Percentiles rank a stretch among this genome's conserved stretches.
phyloP scores from a whole-genome alignment of 1,140 invertebrate genomes.

The Drosophila subobscura region DNA sequence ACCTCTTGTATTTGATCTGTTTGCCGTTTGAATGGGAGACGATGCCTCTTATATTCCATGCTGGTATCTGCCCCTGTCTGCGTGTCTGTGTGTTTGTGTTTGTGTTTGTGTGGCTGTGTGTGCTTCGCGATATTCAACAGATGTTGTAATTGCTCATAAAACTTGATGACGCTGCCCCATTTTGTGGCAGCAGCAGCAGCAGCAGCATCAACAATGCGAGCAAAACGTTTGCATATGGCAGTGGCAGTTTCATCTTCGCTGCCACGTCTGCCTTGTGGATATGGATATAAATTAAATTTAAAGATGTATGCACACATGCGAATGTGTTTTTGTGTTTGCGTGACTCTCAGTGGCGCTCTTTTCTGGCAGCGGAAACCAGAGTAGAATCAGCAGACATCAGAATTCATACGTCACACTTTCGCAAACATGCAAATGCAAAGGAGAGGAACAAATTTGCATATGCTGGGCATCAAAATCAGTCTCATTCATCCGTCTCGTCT shows the following conservation, averaged over 20 bases:
- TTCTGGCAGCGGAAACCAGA: neutral
- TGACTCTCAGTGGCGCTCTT: constrained; percentile 1
- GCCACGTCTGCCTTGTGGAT: constrained; percentile 17
- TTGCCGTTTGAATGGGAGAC: constrained; percentile 49
- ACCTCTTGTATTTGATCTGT: constrained; percentile 63
- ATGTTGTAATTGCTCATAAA: constrained; percentile 83
- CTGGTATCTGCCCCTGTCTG: constrained; percentile 21
- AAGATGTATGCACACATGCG: constrained; percentile 44
- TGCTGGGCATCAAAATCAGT: constrained; percentile 45
- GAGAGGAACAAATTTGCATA: constrained; percentile 65
- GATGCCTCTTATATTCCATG: constrained; percentile 14
- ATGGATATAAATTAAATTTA: constrained; percentile 65
- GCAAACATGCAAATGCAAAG: constrained; percentile 5
- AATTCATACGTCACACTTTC: constrained; percentile 72
- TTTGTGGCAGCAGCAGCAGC: constrained; percentile 43
- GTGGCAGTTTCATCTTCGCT: constrained; percentile 40
- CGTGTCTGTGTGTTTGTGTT: constrained; percentile 9
- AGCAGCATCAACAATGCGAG: constrained; percentile 32
- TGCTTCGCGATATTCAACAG: constrained; percentile 77
- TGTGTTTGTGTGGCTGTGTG: constrained; percentile 29
- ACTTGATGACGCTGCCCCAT: constrained; percentile 78
- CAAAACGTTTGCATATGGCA: constrained; percentile 68
- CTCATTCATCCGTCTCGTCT: constrained; percentile 9
- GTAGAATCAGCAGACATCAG: constrained; percentile 51
- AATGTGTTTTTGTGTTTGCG: constrained; percentile 7